Conservation (phyloP, 2,888 invertebrate genomes). For the Campopleginae sp. region DNA sequence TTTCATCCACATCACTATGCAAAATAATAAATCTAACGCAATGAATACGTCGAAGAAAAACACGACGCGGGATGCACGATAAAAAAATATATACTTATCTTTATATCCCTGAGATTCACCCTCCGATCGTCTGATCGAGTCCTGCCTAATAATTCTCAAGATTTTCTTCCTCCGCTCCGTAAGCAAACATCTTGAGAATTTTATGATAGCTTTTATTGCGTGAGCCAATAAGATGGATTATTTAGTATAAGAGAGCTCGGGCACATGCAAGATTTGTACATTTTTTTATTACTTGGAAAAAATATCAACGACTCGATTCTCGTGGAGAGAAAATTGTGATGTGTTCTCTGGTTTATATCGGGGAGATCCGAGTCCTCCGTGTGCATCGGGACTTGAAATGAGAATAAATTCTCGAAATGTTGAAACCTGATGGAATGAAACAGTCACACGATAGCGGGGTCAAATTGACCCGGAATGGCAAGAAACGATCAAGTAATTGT, state of each 20-base stretch:
- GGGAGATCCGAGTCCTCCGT: background rate
- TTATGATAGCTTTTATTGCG: slow-evolving; percentile 60
- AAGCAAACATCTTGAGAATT: slow-evolving; percentile 60
- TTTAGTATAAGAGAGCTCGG: background rate
- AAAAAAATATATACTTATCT: slow-evolving; percentile 55
- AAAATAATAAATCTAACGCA: slow-evolving; percentile 3
- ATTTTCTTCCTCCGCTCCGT: slow-evolving; percentile 48
- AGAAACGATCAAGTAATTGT: too few relatives aligned
- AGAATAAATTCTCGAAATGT: background rate
- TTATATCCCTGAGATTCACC: slow-evolving; percentile 42
- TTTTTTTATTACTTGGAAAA: background rate
- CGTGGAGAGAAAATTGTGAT: background rate
- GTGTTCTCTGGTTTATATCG: background rate
- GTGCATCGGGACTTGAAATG: background rate
- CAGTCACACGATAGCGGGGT: too few relatives aligned
- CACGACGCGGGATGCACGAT: slow-evolving; percentile 27
- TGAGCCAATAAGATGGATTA: slow-evolving; percentile 10
- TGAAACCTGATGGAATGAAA: too few relatives aligned
- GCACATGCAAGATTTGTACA: background rate
- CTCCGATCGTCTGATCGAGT: slow-evolving; percentile 59
- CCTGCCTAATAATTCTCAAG: slow-evolving; percentile 55
- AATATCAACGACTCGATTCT: background rate
- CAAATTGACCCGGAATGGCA: too few relatives aligned
- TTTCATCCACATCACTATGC: background rate
- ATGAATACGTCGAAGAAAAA: slow-evolving; percentile 32